Evolutionary conservation across 2,113 vertebrate species (phyloP).

Genomic region (Murina feae): DNA sequence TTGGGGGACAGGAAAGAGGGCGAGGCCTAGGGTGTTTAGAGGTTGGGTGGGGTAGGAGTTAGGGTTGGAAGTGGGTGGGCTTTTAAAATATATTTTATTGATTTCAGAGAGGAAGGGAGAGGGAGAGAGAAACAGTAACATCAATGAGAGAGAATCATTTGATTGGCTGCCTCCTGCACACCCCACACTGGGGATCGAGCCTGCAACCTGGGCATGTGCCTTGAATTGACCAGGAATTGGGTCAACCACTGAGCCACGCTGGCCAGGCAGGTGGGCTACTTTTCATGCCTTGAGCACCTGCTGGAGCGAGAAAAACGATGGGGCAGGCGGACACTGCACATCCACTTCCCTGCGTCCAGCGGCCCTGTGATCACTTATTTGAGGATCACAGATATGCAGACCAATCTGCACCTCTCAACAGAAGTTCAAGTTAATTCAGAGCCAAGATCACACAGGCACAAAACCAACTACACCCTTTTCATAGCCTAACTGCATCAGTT

Average conservation of each 20-base stretch:
- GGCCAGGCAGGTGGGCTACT: neutral
- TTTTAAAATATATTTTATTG: too few relatives aligned
- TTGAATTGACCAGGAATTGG: too few relatives aligned
- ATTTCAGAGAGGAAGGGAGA: too few relatives aligned
- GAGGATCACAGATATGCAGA: neutral
- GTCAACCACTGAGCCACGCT: too few relatives aligned
- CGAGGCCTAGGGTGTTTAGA: neutral
- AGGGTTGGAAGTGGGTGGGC: too few relatives aligned
- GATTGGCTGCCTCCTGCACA: too few relatives aligned
- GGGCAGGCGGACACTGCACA: neutral
- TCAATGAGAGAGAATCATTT: too few relatives aligned
- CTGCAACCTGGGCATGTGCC: too few relatives aligned
- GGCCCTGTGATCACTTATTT: neutral
- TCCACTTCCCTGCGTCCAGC: too few relatives aligned
- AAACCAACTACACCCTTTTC: neutral
- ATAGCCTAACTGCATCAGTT: neutral
- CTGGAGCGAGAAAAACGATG: neutral
- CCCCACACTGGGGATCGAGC: too few relatives aligned
- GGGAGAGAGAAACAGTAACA: too few relatives aligned
- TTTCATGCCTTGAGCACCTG: neutral
- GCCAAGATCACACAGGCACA: neutral
- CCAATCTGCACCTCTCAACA: neutral
- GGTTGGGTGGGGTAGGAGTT: neutral
- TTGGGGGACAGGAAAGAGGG: neutral
- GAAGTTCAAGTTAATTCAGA: neutral